A percentile compares a stretch with the other conserved stretches of the same genome.
Evolutionary conservation across 2,113 vertebrate species (phyloP).

Genomic region (Passer domesticus): DNA sequence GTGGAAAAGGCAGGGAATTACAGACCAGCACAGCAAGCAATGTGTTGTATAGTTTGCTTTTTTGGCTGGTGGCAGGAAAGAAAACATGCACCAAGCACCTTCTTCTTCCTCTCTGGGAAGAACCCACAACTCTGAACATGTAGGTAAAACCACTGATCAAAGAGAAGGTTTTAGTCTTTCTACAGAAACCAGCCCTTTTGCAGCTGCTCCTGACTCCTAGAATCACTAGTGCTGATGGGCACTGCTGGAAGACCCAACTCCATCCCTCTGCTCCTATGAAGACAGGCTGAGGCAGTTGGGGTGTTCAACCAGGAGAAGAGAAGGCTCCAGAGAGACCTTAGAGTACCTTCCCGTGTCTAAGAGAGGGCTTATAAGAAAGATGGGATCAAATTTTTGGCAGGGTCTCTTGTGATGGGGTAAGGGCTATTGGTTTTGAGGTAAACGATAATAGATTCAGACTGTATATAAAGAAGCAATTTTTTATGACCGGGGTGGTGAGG

Average conservation of each 20-base stretch:
- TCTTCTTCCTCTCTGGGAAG: neutral
- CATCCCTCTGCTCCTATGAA: neutral
- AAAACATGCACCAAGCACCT: neutral
- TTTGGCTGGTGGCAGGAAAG: neutral
- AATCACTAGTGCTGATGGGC: neutral
- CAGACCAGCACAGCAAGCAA: neutral
- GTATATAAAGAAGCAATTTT: neutral
- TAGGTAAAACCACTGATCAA: neutral
- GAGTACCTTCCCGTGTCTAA: neutral
- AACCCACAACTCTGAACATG: fast-evolving
- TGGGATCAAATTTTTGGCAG: neutral
- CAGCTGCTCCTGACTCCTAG: neutral
- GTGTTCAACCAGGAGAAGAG: neutral
- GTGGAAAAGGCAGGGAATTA: neutral
- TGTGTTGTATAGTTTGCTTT: neutral
- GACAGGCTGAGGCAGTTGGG: neutral
- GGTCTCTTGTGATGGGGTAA: neutral
- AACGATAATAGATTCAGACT: neutral
- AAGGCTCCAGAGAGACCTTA: neutral
- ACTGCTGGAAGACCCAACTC: neutral
- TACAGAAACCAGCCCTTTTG: neutral
- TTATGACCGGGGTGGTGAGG: neutral
- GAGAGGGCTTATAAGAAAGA: neutral
- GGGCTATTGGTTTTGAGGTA: neutral
- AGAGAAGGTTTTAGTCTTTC: neutral